These are phyloP conservation scores for Asteroscopus sphinx DNA, from an alignment of 2,888 invertebrate species.

Conservation along the genomic window DNA sequence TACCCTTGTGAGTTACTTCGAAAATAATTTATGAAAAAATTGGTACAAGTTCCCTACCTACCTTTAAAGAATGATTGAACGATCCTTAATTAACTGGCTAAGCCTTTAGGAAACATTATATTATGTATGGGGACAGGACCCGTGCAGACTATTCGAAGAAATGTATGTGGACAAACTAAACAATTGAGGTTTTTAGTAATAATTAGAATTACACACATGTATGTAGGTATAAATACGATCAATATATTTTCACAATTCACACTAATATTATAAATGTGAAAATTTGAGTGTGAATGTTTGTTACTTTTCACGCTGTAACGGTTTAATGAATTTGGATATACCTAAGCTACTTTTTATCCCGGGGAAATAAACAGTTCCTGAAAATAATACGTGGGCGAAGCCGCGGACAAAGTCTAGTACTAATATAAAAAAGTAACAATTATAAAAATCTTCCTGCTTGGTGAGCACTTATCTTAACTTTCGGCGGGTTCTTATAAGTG, in stretches of 20 bases:
- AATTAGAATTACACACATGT: neutral
- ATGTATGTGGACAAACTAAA: slow-evolving; percentile 6
- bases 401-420: too few species aligned
- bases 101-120: slow-evolving; percentile 78
- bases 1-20: slow-evolving; percentile 15
- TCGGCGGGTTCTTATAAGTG: slow-evolving; percentile 47
- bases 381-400: too few species aligned
- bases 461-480: slow-evolving; percentile 35
- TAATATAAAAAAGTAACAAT: too few species aligned
- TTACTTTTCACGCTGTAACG: too few species aligned
- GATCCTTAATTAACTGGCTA: slow-evolving; percentile 81
- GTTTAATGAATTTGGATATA: too few species aligned
- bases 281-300: too few species aligned
- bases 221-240: too few species aligned
- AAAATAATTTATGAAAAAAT: slow-evolving; percentile 41
- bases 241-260: too few species aligned
- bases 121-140: slow-evolving; percentile 71
- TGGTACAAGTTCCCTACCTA: slow-evolving; percentile 50
- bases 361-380: too few species aligned
- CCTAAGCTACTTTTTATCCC: too few species aligned
- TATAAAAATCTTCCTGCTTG: neutral
- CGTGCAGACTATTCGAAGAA: slow-evolving; percentile 59
- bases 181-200: neutral
- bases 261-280: too few species aligned
- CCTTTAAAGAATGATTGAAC: slow-evolving; percentile 81